Conservation (phyloP, 1,140 invertebrate genomes). For the Oryctes rhinoceros region DNA sequence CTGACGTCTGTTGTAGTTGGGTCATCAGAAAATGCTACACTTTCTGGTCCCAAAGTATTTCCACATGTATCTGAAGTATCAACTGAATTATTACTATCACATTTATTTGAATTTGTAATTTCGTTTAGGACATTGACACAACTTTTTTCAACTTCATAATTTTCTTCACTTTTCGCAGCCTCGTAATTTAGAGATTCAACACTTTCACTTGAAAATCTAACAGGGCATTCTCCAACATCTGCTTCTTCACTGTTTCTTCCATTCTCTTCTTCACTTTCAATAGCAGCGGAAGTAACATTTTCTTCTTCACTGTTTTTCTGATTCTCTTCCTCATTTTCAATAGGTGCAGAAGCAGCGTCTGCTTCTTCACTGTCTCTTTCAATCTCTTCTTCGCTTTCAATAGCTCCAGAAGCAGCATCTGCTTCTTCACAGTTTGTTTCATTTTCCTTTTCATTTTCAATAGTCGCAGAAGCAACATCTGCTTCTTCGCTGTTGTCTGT, state of each 20-base stretch:
- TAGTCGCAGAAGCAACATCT: not conserved
- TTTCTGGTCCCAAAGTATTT: not conserved
- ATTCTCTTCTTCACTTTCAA: constrained; percentile 25
- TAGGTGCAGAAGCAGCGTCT: not conserved
- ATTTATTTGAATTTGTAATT: constrained; percentile 11
- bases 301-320: not conserved
- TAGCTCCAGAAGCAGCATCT: no score
- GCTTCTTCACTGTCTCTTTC: not conserved
- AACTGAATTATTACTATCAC: constrained; percentile 6
- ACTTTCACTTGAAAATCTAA: no score
- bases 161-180: not conserved
- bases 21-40: not conserved
- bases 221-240: no score
- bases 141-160: constrained; percentile 1
- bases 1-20: not conserved
- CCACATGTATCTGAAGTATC: not conserved
- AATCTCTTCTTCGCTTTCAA: not conserved
- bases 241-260: not conserved
- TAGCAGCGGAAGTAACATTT: not conserved
- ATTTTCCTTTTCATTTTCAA: constrained; percentile 24
- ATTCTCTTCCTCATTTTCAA: not conserved
- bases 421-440: not conserved
- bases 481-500: not conserved
- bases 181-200: no score
- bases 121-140: not conserved